Base-by-base conservation (phyloP, 1,140 invertebrate species). In the Sinella curviseta region DNA sequence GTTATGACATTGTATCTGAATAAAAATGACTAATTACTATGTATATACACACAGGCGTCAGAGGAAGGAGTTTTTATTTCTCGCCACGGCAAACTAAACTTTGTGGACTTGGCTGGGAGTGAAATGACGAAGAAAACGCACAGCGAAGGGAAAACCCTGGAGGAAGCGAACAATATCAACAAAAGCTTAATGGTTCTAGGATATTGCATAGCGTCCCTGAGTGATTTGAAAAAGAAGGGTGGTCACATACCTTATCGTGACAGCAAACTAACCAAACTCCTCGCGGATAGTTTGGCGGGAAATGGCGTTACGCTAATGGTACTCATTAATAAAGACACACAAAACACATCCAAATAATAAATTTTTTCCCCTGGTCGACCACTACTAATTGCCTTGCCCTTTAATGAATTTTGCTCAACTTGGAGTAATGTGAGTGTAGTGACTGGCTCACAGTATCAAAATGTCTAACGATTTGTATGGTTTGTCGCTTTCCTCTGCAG, bases 101-200 rank as follows among this genome's bases (percentile, higher is more conserved):
- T 98, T 85, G 96, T 98, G 0, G 96, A 98, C 86, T 87, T 98
- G 76, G 96, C 96, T 0, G 96, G 96, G 16, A 96, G 94, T 84
- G 96, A 98, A 88, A 94, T 97, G 91, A 95, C 94, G 1, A 96
- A 95, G 86, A 94, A 95, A 84, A 99, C 97, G 0, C 92, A 95
- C 78, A 97, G 95, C 83, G 93, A 94, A 83, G 94, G 94, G 0
- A 96, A 95, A 85, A 96, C 94, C 0, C 87, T 96, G 75, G 93
- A 95, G 85, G 96, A 98, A 87, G 96, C 96, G 0, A 97, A 97
- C 85, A 97, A 96, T 85, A 98, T 98, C 80, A 98, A 98, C 86
- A 95, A 98, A 84, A 98, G 96, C 83, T 88, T 96, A 0, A 97
- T 98, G 91, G 97, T 98, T 0, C 88, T 99, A 80, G 94, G 96